phyloP scores from a whole-genome alignment of 2,888 invertebrate genomes.

The Uropetala carovei region DNA sequence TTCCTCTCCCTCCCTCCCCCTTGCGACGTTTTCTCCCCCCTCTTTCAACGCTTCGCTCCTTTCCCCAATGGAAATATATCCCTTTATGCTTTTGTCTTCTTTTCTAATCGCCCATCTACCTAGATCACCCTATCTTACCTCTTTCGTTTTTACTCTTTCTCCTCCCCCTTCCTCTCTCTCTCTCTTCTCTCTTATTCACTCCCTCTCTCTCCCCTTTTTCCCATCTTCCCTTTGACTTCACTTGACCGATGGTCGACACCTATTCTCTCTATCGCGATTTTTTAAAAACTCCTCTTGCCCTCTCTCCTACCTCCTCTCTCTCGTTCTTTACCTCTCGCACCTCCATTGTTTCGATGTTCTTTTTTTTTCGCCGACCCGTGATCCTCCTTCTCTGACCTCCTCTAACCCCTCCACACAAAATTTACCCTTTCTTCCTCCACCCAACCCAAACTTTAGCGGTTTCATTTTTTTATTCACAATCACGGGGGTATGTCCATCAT shows the following conservation, averaged over 20 bases:
- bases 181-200: neutral
- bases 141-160: neutral
- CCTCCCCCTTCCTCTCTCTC: neutral
- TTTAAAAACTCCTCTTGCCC: neutral
- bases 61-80: neutral
- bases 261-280: neutral
- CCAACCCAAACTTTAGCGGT: neutral
- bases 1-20: neutral
- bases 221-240: neutral
- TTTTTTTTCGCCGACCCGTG: neutral
- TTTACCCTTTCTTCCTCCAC: neutral
- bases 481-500: neutral
- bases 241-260: constrained; percentile 24
- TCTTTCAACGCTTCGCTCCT: neutral
- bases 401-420: neutral
- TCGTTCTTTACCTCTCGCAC: constrained; percentile 24
- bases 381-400: neutral
- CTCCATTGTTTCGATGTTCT: neutral
- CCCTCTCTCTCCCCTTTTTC: neutral
- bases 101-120: neutral
- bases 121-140: neutral
- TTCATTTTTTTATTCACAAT: neutral
- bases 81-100: neutral
- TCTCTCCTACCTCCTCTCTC: constrained; percentile 1
- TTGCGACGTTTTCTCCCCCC: neutral